Evolutionary conservation across 53 echinoderm and acorn worm species (phyloP).

Genomic region (Luidia sarsii): DNA sequence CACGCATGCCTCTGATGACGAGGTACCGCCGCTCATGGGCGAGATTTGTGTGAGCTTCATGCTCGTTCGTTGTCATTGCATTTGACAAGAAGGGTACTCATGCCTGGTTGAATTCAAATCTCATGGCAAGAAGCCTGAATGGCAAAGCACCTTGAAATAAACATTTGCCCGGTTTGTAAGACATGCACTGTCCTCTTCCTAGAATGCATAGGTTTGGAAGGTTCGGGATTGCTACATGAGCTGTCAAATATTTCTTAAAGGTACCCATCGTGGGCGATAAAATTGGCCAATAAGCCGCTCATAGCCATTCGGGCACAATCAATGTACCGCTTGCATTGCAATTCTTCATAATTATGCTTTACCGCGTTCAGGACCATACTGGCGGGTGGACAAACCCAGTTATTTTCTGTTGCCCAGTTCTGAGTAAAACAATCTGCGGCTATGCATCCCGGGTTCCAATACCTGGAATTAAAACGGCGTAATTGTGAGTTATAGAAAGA

Average conservation of each 20-base stretch:
- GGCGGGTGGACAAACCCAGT: slow-evolving; percentile 36
- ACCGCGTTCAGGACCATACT: slow-evolving; percentile 9
- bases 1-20: neutral
- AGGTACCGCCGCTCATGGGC: no score
- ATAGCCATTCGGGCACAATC: slow-evolving; percentile 44
- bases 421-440: slow-evolving; percentile 35
- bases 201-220: no score
- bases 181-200: no score
- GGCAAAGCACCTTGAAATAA: slow-evolving; percentile 4
- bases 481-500: slow-evolving; percentile 25
- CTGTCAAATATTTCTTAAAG: no score
- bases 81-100: no score
- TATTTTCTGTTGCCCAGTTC: slow-evolving; percentile 35
- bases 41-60: no score
- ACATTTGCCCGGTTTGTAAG: slow-evolving; percentile 39
- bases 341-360: neutral
- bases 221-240: no score
- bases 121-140: slow-evolving; percentile 26
- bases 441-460: slow-evolving; percentile 36
- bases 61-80: no score
- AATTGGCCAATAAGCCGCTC: slow-evolving; percentile 32
- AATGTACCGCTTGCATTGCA: slow-evolving; percentile 23
- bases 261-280: slow-evolving; percentile 31
- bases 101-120: slow-evolving; percentile 17
- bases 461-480: slow-evolving; percentile 29